Conservation (phyloP, 1,140 invertebrate species). For the Leucophenga varia region DNA sequence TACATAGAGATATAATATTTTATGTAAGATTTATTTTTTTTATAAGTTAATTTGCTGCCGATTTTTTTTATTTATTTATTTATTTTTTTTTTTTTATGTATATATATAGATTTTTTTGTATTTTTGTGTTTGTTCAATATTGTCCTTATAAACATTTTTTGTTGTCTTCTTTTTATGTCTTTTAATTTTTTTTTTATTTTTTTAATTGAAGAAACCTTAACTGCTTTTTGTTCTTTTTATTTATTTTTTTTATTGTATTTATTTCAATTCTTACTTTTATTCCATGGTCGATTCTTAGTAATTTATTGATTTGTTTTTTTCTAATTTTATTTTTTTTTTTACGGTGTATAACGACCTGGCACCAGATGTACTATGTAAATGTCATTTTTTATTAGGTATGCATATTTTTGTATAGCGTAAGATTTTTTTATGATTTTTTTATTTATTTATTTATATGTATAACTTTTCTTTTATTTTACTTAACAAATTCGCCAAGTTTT, state of each 20-base stretch:
- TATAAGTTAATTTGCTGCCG: slow-evolving; percentile 11
- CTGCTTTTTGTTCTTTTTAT: not conserved
- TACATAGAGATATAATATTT: slow-evolving; percentile 1
- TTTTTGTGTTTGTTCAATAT: slow-evolving; percentile 6
- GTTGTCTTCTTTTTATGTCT: not conserved
- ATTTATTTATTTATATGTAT: no score
- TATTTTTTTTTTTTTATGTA: slow-evolving; percentile 13
- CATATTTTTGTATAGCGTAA: slow-evolving; percentile 29
- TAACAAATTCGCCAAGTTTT: no score
- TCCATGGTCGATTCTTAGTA: no score
- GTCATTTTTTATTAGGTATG: no score
- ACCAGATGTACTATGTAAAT: no score
- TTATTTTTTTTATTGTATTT: not conserved
- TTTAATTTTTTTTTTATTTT: slow-evolving; percentile 5
- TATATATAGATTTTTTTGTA: slow-evolving; percentile 5
- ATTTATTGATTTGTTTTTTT: slow-evolving; percentile 1
- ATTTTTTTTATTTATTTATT: slow-evolving; percentile 5
- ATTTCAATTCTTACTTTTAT: not conserved
- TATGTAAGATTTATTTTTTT: slow-evolving; percentile 19
- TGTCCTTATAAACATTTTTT: slow-evolving; percentile 12
- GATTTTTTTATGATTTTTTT: no score
- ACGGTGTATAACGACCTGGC: no score
- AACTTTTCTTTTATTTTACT: no score
- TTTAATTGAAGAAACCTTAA: no score
- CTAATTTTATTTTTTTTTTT: no score